Evolutionary conservation across 2,888 invertebrate species (phyloP).

Genomic region (Drosophila anomelani): DNA sequence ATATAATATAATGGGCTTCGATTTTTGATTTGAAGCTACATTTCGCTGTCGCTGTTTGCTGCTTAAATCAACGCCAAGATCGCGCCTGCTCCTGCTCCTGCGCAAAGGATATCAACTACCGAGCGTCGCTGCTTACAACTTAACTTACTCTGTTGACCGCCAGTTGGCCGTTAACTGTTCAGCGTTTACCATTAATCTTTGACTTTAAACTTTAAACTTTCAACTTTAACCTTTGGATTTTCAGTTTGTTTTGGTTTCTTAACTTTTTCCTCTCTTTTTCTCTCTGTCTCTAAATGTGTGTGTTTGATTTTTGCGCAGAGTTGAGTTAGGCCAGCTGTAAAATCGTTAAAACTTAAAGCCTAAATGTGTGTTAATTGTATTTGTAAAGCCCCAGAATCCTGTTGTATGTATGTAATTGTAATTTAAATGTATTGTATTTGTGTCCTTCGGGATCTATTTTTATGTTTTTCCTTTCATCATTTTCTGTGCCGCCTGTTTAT

Average conservation of each 20-base stretch:
- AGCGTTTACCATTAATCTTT: constrained; percentile 23
- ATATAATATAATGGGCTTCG: neutral
- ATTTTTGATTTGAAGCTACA: constrained; percentile 21
- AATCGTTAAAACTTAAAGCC: constrained; percentile 10
- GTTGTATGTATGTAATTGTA: constrained; percentile 34
- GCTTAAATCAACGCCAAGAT: constrained; percentile 57
- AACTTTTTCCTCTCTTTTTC: neutral
- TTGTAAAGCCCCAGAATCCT: constrained; percentile 14
- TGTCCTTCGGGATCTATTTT: neutral
- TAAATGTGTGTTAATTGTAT: constrained; percentile 39
- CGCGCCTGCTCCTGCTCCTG: constrained; percentile 52
- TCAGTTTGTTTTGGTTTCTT: constrained; percentile 6
- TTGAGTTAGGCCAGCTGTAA: constrained; percentile 35
- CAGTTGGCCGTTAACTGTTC: constrained; percentile 29
- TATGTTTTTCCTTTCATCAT: neutral
- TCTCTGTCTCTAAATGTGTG: constrained; percentile 2
- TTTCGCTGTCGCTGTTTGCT: constrained; percentile 51
- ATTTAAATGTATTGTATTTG: constrained; percentile 7
- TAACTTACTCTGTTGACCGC: constrained; percentile 22
- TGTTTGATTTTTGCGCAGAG: constrained; percentile 17
- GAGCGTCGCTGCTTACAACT: constrained; percentile 57
- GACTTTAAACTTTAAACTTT: neutral
- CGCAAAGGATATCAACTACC: constrained; percentile 57
- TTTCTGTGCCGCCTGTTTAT: constrained; percentile 17
- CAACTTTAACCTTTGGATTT: constrained; percentile 14